Base-by-base conservation (phyloP, 2,797 vertebrate genomes). In the Centropyge bicolor region DNA sequence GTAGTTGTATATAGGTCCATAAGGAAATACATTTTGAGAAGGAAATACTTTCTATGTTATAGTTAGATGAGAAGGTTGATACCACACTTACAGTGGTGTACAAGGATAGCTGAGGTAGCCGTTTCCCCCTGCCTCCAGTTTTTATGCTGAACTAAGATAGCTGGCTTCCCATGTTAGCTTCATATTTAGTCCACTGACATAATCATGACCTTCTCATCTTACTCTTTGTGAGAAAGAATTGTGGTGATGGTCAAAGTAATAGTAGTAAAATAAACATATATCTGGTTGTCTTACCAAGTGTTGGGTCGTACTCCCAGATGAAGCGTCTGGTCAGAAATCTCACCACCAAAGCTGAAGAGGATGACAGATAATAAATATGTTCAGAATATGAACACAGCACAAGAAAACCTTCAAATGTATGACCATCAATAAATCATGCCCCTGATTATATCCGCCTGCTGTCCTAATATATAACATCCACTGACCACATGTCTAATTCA, bases 271-370 rank as follows among this genome's bases (percentile, higher is more conserved):
- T 5, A n/a, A 72, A 72, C 24, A 49, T 70, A 24, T 66, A 17
- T 40, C 1, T 17, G 10, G 22, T 56, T 54, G 51, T 93, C 97
- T 92, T 96, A 99, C 98, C 98, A 0, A 99, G 95, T 0, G 98
- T 99, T 0, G 98, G 98, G 79, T 99, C 98, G 0, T 99, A 99
- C 89, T 99, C 98, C 98, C 98, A 99, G 96, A 99, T 99, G 95
- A 99, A 99, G 10, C 98, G 89, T 88, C 97, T 97, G 79, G 98
- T 99, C 94, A 99, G 95, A 90, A 99, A 97, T 78, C 98, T 96
- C 90, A 99, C 98, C 43, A 99, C 97, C 27, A 99, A 93, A 78
- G 98, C 98, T 99, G 95, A 40, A 83, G 85, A 92, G 46, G 82
- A 91, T 54, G 75, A 83, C 24, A 79, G 46, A 74, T 2, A 48